Base-by-base conservation (phyloP, 2,888 invertebrate genomes). In the Noctua comes region DNA sequence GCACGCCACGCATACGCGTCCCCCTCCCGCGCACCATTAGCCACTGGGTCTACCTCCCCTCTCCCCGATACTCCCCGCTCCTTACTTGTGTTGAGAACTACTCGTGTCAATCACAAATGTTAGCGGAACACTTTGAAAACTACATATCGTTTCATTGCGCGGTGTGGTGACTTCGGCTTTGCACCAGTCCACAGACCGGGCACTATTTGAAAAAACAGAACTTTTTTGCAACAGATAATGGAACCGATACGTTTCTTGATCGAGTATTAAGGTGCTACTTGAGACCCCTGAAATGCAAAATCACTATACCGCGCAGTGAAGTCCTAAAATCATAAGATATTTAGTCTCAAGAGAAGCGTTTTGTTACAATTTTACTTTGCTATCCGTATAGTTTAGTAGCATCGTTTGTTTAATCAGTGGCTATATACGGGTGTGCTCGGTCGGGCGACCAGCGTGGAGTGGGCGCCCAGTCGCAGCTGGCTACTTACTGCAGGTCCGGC, bases 281-380 rank as follows among this genome's bases (percentile, higher is more conserved):
- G n/a, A n/a, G 4, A 57, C 54, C n/a, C 21, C 48, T 43, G 27
- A 51, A 70, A 43, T 62, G 18, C 24, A 10, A 59, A n/a, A 65
- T 54, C 79, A 73, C 73, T 46, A 54, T 46, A 72, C 54, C 78
- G 78, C 73, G 46, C 81, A 79, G 18, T 36, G 72, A 80, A 71
- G 8, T 54, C n/a, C 18, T 66, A 36, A 77, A 31, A 36, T 65
- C 24, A 54, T 31, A 77, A 64, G 24, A 70, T 48, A 48, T 36
- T 7, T 18, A 18, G 31, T n/a, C 7, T 13, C n/a, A 1, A 13
- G n/a, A 57, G 10, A 21, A 57, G n/a, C 57, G 1, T 11, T n/a
- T n/a, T 6, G 57, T 27, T 24, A 24, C 0, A 54, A 24, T 54
- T 3, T 10, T 3, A 24, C 10, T 24, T 2, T 8, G 24, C 1